phyloP scores from a whole-genome alignment of 2,113 vertebrate genomes.

The Pelecanus crispus region DNA sequence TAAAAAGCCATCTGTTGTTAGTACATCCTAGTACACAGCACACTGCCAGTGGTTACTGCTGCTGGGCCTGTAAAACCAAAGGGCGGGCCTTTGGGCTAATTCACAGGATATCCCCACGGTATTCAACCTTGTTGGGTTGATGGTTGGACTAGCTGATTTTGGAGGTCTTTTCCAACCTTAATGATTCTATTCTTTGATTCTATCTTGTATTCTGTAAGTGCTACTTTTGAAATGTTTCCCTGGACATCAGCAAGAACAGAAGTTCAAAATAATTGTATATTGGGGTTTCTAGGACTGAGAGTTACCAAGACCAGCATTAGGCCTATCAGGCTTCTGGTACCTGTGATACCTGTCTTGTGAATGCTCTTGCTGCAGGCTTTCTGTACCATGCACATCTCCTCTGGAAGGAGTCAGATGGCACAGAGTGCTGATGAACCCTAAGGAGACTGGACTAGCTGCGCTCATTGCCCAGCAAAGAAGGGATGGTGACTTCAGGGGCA shows the following conservation, averaged over 20 bases:
- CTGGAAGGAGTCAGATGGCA: accelerated
- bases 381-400: accelerated
- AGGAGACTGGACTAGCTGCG: not conserved
- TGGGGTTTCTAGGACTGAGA: not conserved
- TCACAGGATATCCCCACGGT: no score
- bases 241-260: not conserved
- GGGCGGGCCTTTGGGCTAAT: not conserved
- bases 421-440: not conserved
- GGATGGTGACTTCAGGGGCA: not conserved
- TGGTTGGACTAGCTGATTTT: no score
- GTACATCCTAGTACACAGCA: not conserved
- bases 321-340: not conserved
- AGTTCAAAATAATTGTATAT: not conserved
- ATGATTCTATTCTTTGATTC: no score
- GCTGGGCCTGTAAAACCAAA: not conserved
- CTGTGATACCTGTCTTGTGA: not conserved
- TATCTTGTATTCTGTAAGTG: no score
- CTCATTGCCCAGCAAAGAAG: not conserved
- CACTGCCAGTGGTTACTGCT: not conserved
- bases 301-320: not conserved
- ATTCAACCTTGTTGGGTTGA: no score
- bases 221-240: not conserved
- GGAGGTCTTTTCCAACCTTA: no score
- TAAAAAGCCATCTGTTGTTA: not conserved
- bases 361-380: not conserved